Base-by-base conservation (phyloP, 1,140 invertebrate genomes). In the Hypsibius dujardini region DNA sequence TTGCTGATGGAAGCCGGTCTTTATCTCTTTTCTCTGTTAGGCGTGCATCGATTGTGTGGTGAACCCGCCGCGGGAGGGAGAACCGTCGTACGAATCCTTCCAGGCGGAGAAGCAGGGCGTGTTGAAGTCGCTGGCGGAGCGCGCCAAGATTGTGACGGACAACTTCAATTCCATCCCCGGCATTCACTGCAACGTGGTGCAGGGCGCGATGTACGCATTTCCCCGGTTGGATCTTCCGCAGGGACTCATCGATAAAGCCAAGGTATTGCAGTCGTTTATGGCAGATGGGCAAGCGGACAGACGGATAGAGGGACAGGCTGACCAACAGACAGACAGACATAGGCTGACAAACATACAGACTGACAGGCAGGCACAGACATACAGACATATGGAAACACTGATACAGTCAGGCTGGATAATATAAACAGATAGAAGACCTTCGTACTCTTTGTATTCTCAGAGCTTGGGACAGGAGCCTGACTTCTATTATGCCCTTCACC, bases 171-270 rank as follows among this genome's bases (percentile, higher is more conserved):
- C 83, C 47, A 92, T 97, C 77, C 85, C 89, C 75, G 92, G 93
- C n/a, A 90, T 93, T 75, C 85, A 80, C 50, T 92, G 90, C 75
- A 92, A 89, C 78, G 79, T 83, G 70, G 89, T 95, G 72, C 86
- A 88, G 75, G 93, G 94, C 28, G 92, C 95, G 1, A 97, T 98
- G 95, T 98, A 98, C 80, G 62, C 62, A 15, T 81, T 98, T 78
- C 95, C 95, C 1, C 83, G 76, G 59, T 78, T 84, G 46, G 50
- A 77, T 28, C 71, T 84, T n/a, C 83, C 83, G 46, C 62, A 76
- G 62, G 81, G 81, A 74, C 80, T 80, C 46, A 75, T 83, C 47
- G 76, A 78, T 47, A 77, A 76, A 40, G 82, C 83, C 47, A 78
- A 83, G 77, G 80, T 82, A 75, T 56, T 75, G 46, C 15, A 45